Base-by-base conservation (phyloP, 2,113 vertebrate species). In the Rallus limicola region DNA sequence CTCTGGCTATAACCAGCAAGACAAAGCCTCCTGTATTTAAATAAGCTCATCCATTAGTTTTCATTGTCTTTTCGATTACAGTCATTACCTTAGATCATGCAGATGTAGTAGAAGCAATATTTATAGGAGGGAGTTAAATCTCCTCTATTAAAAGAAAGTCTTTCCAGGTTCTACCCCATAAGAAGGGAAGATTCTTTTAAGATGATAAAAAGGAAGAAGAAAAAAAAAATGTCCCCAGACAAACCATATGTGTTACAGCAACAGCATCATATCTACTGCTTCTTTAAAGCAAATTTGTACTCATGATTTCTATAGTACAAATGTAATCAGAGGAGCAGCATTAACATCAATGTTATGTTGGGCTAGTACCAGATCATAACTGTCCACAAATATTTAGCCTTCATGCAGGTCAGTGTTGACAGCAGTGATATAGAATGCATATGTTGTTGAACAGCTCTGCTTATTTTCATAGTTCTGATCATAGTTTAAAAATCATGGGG, bases 61-160 rank as follows among this genome's bases (percentile, higher is more conserved):
- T 93, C 11, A 65, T 88, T 91, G 76, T 71, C 34, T 96, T 62
- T 91, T 77, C 34, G 77, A 62, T 78, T 95, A n/a, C 23, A 80
- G 14, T 23, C 9, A 77, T 95, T 95, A 55, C 25, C 19, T 90
- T 80, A 63, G 53, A 70, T 81, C 70, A 82, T 58, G 34, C 65
- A 74, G 67, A 56, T 78, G 13, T 55, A 69, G 34, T 58, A 88
- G 52, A 85, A 88, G 36, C 33, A 59, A 14, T 89, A 84, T 86
- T 95, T 95, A 75, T 64, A 60, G 26, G 52, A 71, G 11, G 19
- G 15, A 76, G 24, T 76, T 90, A 11, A 64, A 14, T 59, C 40
- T 67, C 14, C 46, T 16, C 13, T 31, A 2, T 72, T 36, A 59
- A 87, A 56, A 74, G 29, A 56, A 86, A 87, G 20, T 10, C 7